Evolutionary conservation across 1,140 invertebrate species (phyloP).

Genomic region (Olivierus martensii): DNA sequence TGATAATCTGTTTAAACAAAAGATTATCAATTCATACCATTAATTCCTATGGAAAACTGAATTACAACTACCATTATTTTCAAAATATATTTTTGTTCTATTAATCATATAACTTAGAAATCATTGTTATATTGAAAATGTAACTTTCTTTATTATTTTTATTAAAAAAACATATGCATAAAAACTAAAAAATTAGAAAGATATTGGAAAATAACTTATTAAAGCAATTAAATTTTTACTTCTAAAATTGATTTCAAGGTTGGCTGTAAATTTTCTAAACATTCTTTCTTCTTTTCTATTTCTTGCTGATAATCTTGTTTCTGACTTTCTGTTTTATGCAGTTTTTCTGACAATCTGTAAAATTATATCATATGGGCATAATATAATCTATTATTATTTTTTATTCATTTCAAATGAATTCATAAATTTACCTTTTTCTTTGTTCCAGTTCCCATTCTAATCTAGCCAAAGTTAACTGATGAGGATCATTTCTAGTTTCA

Average conservation of each 20-base stretch:
- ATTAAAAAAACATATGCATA: no score
- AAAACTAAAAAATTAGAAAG: no score
- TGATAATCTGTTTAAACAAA: no score
- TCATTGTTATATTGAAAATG: no score
- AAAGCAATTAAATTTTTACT: conserved; percentile 29
- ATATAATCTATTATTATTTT: neutral
- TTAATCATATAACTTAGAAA: no score
- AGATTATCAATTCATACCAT: no score
- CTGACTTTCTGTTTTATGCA: conserved; percentile 54
- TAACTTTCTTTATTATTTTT: no score
- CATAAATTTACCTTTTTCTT: conserved; percentile 42
- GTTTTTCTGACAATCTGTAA: conserved; percentile 50
- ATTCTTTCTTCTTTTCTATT: conserved; percentile 62
- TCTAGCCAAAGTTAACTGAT: conserved; percentile 67
- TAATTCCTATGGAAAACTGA: no score
- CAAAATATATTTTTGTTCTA: no score
- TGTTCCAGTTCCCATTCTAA: conserved; percentile 87
- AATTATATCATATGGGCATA: neutral
- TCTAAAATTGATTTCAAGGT: conserved; percentile 56
- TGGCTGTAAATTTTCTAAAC: conserved; percentile 65
- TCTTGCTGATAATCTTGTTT: conserved; percentile 59
- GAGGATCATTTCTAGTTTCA: conserved; percentile 48
- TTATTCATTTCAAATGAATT: conserved; percentile 16
- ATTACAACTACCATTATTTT: no score
- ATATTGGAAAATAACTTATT: no score